Evolutionary conservation across 2,113 vertebrate species (phyloP).

Genomic region (Shinisaurus crocodilurus): DNA sequence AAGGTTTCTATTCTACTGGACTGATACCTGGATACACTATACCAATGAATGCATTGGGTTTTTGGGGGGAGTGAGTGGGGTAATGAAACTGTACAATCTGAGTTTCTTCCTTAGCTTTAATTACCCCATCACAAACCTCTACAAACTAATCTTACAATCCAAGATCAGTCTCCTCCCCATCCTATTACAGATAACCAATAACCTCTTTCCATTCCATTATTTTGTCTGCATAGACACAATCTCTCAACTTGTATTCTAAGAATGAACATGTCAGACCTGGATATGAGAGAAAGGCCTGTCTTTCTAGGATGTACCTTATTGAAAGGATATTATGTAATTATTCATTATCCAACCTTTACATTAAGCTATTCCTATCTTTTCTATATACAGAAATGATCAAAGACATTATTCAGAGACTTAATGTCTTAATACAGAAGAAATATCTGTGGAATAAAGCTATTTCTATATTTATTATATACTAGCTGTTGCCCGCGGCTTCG

Average conservation of each 20-base stretch:
- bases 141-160: too few relatives aligned
- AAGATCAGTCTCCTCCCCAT: too few relatives aligned
- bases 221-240: neutral
- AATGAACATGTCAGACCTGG: neutral
- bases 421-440: neutral
- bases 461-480: neutral
- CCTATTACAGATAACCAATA: too few relatives aligned
- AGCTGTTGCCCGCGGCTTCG: too few relatives aligned
- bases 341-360: neutral
- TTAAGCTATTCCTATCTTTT: neutral
- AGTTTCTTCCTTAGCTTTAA: too few relatives aligned
- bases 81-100: too few relatives aligned
- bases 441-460: neutral
- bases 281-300: neutral
- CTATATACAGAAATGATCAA: neutral
- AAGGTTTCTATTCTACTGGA: too few relatives aligned
- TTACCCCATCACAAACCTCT: too few relatives aligned
- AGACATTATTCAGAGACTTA: neutral
- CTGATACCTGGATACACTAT: too few relatives aligned
- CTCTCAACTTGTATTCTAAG: neutral
- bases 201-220: neutral
- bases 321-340: neutral
- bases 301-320: neutral
- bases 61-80: too few relatives aligned
- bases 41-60: too few relatives aligned